Evolutionary conservation across 2,888 invertebrate species (phyloP).

Genomic region (Aproaerema taeniolella): DNA sequence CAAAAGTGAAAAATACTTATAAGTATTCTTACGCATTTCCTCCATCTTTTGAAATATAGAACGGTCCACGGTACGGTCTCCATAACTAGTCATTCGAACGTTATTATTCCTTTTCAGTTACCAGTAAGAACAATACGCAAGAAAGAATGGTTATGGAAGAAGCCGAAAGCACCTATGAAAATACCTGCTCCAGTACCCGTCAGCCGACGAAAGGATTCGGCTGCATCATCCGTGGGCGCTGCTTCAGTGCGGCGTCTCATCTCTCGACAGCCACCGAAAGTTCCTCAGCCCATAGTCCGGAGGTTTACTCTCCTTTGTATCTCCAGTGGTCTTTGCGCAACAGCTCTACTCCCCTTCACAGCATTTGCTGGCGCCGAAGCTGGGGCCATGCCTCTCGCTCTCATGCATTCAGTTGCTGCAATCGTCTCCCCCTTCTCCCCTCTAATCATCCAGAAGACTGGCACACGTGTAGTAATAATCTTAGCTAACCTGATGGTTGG

Average conservation of each 20-base stretch:
- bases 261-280: constrained; percentile 66
- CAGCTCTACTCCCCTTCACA: constrained; percentile 79
- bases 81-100: too few relatives aligned
- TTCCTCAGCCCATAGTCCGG: constrained; percentile 67
- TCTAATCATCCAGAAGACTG: constrained; percentile 59
- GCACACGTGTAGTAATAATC: constrained; percentile 56
- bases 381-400: constrained; percentile 80
- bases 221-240: constrained; percentile 85
- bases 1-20: neutral
- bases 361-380: constrained; percentile 69
- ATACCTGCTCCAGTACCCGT: constrained; percentile 3
- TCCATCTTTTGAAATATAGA: too few relatives aligned
- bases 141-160: constrained; percentile 71
- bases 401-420: constrained; percentile 79
- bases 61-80: too few relatives aligned
- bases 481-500: constrained; percentile 74
- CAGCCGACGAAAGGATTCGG: constrained; percentile 79
- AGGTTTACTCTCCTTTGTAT: constrained; percentile 74
- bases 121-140: constrained; percentile 63
- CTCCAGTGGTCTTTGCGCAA: constrained; percentile 79
- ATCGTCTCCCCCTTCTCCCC: constrained; percentile 70
- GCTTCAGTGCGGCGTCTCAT: constrained; percentile 86
- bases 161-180: constrained; percentile 44
- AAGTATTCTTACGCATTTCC: too few relatives aligned
- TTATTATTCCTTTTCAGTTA: constrained; percentile 33